These are phyloP conservation scores for Tortrix viridana DNA, from an alignment of 2,888 invertebrate genomes.

Conservation along the genomic window DNA sequence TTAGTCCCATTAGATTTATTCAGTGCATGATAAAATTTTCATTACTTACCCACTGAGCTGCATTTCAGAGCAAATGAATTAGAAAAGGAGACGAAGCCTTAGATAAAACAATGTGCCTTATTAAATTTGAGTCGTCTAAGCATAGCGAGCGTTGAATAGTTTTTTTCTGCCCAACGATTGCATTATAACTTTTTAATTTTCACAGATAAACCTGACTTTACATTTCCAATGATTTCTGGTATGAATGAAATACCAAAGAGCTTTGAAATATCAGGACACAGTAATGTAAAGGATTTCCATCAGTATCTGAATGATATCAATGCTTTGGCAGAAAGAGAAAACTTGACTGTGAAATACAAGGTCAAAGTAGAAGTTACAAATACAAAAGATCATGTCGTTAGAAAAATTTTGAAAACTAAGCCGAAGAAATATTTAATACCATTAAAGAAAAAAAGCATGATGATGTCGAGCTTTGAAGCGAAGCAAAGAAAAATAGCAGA, in stretches of 20 bases:
- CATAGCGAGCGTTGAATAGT: too few species aligned
- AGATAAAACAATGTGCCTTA: too few species aligned
- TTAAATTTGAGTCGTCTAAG: too few species aligned
- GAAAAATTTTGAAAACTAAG: slow-evolving; percentile 52
- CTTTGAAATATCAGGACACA: slow-evolving; percentile 59
- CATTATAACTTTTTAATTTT: not conserved
- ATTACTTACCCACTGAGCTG: too few species aligned
- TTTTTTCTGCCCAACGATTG: not conserved
- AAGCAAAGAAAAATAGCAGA: slow-evolving; percentile 64
- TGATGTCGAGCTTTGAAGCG: slow-evolving; percentile 69
- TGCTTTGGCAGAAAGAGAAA: slow-evolving; percentile 56
- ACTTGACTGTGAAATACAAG: slow-evolving; percentile 61
- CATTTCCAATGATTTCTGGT: slow-evolving; percentile 39
- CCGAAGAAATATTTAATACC: slow-evolving; percentile 72
- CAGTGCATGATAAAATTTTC: too few species aligned
- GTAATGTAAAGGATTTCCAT: slow-evolving; percentile 55
- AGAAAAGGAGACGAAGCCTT: too few species aligned
- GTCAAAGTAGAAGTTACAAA: slow-evolving; percentile 60
- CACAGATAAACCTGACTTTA: not conserved
- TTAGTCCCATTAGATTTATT: too few species aligned
- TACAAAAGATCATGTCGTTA: slow-evolving; percentile 41
- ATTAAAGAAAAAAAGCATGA: slow-evolving; percentile 72
- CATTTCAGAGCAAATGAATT: too few species aligned
- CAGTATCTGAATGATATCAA: slow-evolving; percentile 61
- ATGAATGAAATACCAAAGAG: slow-evolving; percentile 61